Evolutionary conservation across 1,140 invertebrate genomes (phyloP), one percentile per base, ranked within the genome.

Genomic region (Hormaphis cornu): DNA sequence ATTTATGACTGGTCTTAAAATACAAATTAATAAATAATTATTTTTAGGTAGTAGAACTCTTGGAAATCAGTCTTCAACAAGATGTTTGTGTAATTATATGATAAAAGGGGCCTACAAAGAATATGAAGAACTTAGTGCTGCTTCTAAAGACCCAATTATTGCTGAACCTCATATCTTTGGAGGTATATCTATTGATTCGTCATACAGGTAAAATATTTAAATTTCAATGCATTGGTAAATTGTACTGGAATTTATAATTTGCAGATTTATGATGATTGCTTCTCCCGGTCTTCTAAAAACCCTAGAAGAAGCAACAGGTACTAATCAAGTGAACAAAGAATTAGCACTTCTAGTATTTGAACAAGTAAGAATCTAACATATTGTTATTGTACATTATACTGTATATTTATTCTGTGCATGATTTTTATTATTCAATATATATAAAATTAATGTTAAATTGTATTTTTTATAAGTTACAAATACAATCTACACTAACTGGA

Each of bases 81-180:
- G 92, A 40, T 94, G 91, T 74, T 79, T 95, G 22, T 91, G 92
- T n/a, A 93, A 95, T 79, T 93, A 93, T 75, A 80, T 89, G 71
- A 86, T 94, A 0, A 95, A 95, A 80, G 89, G 87, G 2, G 86
- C 87, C 5, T 93, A 93, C 73, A 89, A 86, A 76, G 90, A 93
- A 70, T 89, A 91, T 75, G 88, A 91, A 20, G 83, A 86, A 70
- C 78, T 91, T 69, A 79, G 82, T 30, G 75, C 78, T 46, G 89
- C 91, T 0, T 77, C 76, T 5, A 78, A 84, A 6, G 90, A 94
- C 75, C 91, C 92, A 3, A 86, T 95, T 7, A 88, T 91, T 35
- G 85, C 90, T 1, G 85, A 89, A 69, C 91, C 91, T 0, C 88
- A 92, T 80, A 88, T 95, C 72, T 84, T 86, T 74, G 89, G 86